Percentiles rank a stretch among this genome's conserved stretches.
These are phyloP conservation scores for Strongylocentrotus purpuratus DNA, from an alignment of 35 echinoderm and acorn worm genomes.

Conservation along the genomic window DNA sequence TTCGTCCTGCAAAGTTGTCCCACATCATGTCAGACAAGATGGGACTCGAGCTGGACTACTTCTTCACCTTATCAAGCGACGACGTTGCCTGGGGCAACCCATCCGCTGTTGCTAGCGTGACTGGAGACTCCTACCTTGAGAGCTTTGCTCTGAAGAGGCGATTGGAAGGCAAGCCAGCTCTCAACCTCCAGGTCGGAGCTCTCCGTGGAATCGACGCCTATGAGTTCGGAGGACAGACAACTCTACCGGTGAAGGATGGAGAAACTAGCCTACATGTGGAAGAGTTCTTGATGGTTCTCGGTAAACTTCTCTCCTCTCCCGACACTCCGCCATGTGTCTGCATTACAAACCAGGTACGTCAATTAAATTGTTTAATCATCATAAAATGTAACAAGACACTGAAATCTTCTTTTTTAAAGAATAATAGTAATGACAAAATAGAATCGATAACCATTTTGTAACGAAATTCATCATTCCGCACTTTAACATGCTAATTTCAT, in stretches of 20 bases:
- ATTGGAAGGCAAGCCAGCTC: conserved; percentile 59
- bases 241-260: conserved; percentile 48
- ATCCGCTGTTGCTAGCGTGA: conserved; percentile 54
- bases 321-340: conserved; percentile 65
- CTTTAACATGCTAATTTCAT: too few species aligned
- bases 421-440: too few species aligned
- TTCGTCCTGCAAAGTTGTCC: conserved; percentile 48
- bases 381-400: too few species aligned
- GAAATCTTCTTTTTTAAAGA: too few species aligned
- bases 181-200: conserved; percentile 71
- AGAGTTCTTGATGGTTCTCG: conserved; percentile 75
- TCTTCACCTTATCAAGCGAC: conserved; percentile 69
- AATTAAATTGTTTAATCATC: too few species aligned
- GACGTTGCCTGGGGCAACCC: conserved; percentile 64
- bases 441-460: too few species aligned
- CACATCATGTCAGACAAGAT: conserved; percentile 59
- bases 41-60: conserved; percentile 64
- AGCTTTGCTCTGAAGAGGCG: conserved; percentile 56
- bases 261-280: conserved; percentile 72
- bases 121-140: conserved; percentile 60
- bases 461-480: too few species aligned
- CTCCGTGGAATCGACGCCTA: conserved; percentile 70
- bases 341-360: conserved; percentile 73
- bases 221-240: conserved; percentile 33
- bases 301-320: conserved; percentile 60